A percentile compares a stretch with the other conserved stretches of the same genome.
Conservation (phyloP, 2,113 vertebrate genomes). For the Corythornis vintsioides region DNA sequence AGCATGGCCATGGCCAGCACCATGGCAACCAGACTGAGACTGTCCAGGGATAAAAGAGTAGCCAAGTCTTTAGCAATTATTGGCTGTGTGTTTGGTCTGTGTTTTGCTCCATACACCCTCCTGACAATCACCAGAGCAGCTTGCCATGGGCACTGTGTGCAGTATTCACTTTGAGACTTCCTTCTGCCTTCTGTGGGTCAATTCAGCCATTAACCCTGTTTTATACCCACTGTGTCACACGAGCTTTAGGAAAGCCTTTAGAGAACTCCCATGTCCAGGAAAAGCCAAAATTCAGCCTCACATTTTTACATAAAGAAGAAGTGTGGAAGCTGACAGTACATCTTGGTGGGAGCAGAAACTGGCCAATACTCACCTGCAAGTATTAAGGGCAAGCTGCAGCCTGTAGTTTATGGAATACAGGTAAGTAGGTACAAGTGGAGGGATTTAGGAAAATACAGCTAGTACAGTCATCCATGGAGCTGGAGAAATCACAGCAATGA, state of each 20-base stretch:
- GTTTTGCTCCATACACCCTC: conserved; percentile 79
- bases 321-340: not conserved
- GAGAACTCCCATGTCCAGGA: conserved; percentile 74
- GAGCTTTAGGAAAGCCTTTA: conserved; percentile 79
- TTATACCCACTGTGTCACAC: conserved; percentile 77
- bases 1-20: conserved; percentile 35
- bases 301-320: conserved; percentile 68
- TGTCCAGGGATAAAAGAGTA: conserved; percentile 76
- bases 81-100: conserved; percentile 78
- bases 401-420: not conserved
- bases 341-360: not conserved
- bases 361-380: not conserved
- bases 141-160: conserved; percentile 74
- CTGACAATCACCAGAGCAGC: conserved; percentile 79
- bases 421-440: not conserved
- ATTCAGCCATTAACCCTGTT: conserved; percentile 79
- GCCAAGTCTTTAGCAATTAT: conserved; percentile 79
- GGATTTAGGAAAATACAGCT: not conserved
- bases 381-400: not conserved
- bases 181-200: conserved; percentile 81
- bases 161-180: conserved; percentile 75
- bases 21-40: conserved; percentile 63
- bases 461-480: not conserved
- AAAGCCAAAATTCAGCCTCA: conserved; percentile 80
- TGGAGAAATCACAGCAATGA: not conserved